Evolutionary conservation across 2,888 invertebrate species (phyloP), one percentile per base, ranked within the genome.

Genomic region (Scaeva pyrastri): DNA sequence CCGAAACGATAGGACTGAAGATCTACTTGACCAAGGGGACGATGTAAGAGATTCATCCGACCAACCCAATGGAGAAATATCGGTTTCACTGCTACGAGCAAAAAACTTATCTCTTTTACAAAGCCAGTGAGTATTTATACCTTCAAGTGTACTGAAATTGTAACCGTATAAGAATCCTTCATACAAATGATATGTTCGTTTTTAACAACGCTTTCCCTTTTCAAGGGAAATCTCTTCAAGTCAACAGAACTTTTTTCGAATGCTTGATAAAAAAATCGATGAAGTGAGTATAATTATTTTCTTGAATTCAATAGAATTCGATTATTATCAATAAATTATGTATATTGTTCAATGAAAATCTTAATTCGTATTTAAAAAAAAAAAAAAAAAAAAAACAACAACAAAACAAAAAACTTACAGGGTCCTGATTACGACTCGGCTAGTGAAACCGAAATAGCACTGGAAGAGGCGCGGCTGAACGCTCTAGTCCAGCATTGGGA

Each of bases 261-360:
- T 97, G 97, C 94, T 98, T 89, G 98, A 98, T 91, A 97, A 97
- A 90, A 97, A 97, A 94, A 97, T 98, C 91, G 97, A 97, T 93
- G 96, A 95, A 93, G 97, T 97, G 93, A 94, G 94, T 93, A 88
- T 16, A 39, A 71, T 14, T 31, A 71, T 11, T 76, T 64, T 26
- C 7, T n/a, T n/a, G n/a, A n/a, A n/a, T n/a, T n/a, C n/a, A n/a
- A n/a, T n/a, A n/a, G n/a, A n/a, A n/a, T n/a, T n/a, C n/a, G n/a
- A n/a, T n/a, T n/a, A n/a, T n/a, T n/a, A n/a, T n/a, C n/a, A n/a
- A n/a, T n/a, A 21, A 7, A 36, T 6, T 12, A 11, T 73, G 8
- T 48, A 39, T 11, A 23, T 19, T 56, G 10, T 39, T 55, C 31
- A 16, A 50, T 11, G 31, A 10, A 71, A 45, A 50, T 58, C 10